Conservation (phyloP, 1,140 invertebrate species). For the Heliconius himera region DNA sequence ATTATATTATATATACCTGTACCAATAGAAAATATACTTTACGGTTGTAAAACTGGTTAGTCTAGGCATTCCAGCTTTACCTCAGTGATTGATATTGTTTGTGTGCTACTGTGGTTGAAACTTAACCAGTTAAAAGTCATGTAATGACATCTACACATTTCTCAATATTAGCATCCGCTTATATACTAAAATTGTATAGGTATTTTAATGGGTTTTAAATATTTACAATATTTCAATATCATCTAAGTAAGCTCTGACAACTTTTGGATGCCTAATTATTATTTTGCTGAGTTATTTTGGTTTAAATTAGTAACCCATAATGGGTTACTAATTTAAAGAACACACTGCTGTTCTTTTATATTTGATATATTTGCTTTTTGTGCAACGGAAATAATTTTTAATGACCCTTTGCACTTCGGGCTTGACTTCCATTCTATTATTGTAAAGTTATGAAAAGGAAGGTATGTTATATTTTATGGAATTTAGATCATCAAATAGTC, state of each 20-base stretch:
- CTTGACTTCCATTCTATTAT: not conserved
- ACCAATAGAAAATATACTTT: not conserved
- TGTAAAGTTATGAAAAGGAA: not conserved
- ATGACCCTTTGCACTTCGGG: not conserved
- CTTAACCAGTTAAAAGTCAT: not conserved
- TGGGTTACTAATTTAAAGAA: not conserved
- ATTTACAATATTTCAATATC: not conserved
- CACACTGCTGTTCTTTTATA: not conserved
- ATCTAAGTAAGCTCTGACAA: not conserved
- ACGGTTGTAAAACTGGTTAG: slow-evolving; percentile 49
- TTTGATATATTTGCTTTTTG: not conserved
- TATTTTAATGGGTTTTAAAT: not conserved
- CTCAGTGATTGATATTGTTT: slow-evolving; percentile 8
- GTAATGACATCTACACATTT: not conserved
- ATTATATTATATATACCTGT: not conserved
- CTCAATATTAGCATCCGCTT: not conserved
- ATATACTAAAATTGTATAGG: not conserved
- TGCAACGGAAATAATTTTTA: not conserved
- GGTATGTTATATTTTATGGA: not conserved
- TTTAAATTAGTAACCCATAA: too few species aligned
- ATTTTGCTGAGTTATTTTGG: not conserved
- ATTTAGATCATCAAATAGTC: not conserved
- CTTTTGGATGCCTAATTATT: not conserved
- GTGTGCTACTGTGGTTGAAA: not conserved
- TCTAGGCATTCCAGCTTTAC: slow-evolving; percentile 20